Conservation (phyloP, 1,140 invertebrate species). For the Alviniconcha marisindica region DNA sequence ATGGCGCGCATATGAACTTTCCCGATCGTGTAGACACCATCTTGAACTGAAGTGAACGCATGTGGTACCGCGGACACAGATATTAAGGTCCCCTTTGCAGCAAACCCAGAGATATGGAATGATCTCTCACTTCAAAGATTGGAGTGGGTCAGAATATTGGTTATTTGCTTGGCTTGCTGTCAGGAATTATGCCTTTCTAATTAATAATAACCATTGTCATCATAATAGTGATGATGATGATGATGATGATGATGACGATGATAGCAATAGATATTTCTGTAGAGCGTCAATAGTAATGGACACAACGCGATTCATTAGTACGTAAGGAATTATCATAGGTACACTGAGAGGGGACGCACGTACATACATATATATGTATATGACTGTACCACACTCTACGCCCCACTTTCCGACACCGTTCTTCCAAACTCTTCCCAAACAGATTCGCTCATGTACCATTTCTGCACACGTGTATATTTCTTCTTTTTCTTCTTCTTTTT, state of each 20-base stretch:
- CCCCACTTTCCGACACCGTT: no score
- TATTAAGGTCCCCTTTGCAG: conserved; percentile 18
- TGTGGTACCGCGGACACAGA: conserved; percentile 7
- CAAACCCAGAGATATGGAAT: no score
- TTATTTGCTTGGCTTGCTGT: conserved; percentile 45
- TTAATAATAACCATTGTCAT: conserved; percentile 58
- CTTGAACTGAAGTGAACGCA: conserved; percentile 37
- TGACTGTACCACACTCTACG: not conserved
- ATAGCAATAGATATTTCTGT: conserved; percentile 56
- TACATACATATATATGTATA: not conserved
- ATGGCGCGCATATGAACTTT: no score
- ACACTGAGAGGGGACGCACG: no score
- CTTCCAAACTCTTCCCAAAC: not conserved
- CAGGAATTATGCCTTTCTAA: no score
- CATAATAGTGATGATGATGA: conserved; percentile 53
- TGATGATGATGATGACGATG: conserved; percentile 50
- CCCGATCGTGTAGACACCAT: no score
- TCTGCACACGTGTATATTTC: not conserved
- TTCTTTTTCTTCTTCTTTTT: not conserved
- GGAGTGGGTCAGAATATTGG: conserved; percentile 24
- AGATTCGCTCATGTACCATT: not conserved
- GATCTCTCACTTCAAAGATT: no score
- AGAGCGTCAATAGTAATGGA: conserved; percentile 54
- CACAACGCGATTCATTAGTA: conserved; percentile 32
- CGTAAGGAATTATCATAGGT: not conserved